phyloP scores from a whole-genome alignment of 2,888 invertebrate species.

The Thysanoteuthis rhombus region DNA sequence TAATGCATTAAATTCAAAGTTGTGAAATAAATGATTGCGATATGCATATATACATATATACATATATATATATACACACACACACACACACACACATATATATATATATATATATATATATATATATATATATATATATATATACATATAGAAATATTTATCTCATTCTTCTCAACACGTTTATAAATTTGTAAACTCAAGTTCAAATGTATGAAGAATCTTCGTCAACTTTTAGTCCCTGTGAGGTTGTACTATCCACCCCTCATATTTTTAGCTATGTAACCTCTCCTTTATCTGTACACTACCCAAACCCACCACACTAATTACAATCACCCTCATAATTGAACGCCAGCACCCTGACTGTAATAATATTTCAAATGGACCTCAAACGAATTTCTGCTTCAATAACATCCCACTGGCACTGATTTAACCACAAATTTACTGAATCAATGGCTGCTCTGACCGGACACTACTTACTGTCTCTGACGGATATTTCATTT shows the following conservation, averaged over 20 bases:
- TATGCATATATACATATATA: constrained; percentile 18
- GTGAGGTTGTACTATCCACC: not conserved
- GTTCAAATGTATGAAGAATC: too few relatives aligned
- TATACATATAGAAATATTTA: not conserved
- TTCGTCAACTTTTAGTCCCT: not conserved
- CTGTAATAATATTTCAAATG: not conserved
- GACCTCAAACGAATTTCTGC: not conserved
- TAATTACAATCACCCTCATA: not conserved
- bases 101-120: constrained; percentile 26
- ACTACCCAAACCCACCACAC: not conserved
- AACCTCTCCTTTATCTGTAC: rapidly evolving
- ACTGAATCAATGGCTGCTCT: not conserved
- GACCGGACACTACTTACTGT: not conserved
- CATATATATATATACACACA: not conserved
- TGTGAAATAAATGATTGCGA: too few relatives aligned
- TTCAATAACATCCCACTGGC: not conserved
- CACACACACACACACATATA: not conserved
- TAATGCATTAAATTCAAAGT: too few relatives aligned
- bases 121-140: constrained; percentile 26
- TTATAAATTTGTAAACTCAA: too few relatives aligned
- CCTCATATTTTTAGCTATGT: not conserved
- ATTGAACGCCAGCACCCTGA: not conserved
- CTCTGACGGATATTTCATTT: not conserved
- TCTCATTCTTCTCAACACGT: not conserved
- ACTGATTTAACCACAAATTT: not conserved